Evolutionary conservation across 2,113 vertebrate species (phyloP), one percentile per base, ranked within the genome.

Genomic region (Percina caprodes): DNA sequence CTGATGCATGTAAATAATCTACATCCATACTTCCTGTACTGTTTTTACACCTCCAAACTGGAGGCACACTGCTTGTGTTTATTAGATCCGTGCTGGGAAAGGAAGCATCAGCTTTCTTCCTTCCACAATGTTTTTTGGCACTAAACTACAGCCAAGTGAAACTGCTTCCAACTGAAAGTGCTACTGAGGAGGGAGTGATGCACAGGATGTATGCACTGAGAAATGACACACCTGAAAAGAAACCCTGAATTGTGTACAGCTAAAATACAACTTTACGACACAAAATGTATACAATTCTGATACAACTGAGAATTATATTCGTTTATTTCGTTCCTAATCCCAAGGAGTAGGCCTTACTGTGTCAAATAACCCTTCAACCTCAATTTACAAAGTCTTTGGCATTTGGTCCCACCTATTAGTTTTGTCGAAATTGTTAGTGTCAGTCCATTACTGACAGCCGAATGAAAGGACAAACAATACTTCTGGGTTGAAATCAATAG

Each of bases 401-500:
- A n/a, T 70, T 75, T 68, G 6, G 11, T 69, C 15, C 73, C 35
- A 52, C 18, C 46, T 49, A 11, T 48, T 55, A 56, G 21, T 70
- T 71, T 58, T 14, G 58, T 46, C 1, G 5, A n/a, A 67, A 82
- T 49, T 49, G 66, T 73, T 67, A 69, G 46, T 72, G 30, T 51
- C 49, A 21, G 35, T 66, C 16, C 15, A 46, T 72, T 55, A 42
- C 58, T 12, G 45, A 66, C 67, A 61, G 65, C 61, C 67, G 19
- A 14, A 52, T 46, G 45, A 78, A 66, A 68, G 58, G 80, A 83
- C 55, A 76, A 81, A 87, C 61, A 35, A 77, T 77, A 23, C 54
- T 67, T 77, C 23, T 39, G 16, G 60, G 61, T 70, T 52, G 33
- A 62, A 60, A 46, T 46, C 30, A 21, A 39, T 59, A 51, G 24